Base-by-base conservation (phyloP, 2,888 invertebrate species). In the Rotaria socialis region DNA sequence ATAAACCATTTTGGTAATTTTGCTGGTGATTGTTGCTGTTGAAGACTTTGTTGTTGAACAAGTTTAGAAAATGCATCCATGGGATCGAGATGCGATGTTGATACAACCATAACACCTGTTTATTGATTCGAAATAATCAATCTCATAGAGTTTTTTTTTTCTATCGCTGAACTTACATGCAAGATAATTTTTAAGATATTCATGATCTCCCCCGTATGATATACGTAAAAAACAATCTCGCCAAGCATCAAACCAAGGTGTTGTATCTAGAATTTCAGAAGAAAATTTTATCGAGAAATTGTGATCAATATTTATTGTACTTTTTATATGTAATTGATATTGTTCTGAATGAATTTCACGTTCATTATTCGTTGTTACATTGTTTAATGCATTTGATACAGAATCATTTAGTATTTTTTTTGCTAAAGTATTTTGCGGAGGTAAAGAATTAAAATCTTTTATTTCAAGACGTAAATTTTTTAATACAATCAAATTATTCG, bases 201-300 rank as follows among this genome's bases (percentile, higher is more conserved):
- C 99, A 92, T 98, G 97, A 90, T 98, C 97, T 27, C 91, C 91
- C 94, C 87, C 96, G 94, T 91, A 90, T 89, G 94, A 94, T 84
- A 96, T 90, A 86, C 91, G 90, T 22, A 93, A 92, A 91, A 97
- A 97, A 52, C 94, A 94, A 89, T 96, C 96, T 89, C 96, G 93
- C 95, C 96, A 98, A 19, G 94, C 94, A 91, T 97, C 96, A 93
- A 95, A 98, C 97, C 98, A 98, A 24, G 96, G 95, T 86, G 95
- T 95, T 19, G 94, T 93, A 60, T 93, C 93, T 90, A 89, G 74
- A 85, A 52, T 16, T 52, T 35, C 35, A 35, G 35, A 35, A 35
- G 35, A 35, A 35, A 35, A 35, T 35, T 35, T 35, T 35, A 35
- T 35, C 35, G 35, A 35, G 35, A 35, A 35, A 35, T 35, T 35